Evolutionary conservation across 1,140 invertebrate genomes (phyloP).

Genomic region (Bactericera cockerelli): DNA sequence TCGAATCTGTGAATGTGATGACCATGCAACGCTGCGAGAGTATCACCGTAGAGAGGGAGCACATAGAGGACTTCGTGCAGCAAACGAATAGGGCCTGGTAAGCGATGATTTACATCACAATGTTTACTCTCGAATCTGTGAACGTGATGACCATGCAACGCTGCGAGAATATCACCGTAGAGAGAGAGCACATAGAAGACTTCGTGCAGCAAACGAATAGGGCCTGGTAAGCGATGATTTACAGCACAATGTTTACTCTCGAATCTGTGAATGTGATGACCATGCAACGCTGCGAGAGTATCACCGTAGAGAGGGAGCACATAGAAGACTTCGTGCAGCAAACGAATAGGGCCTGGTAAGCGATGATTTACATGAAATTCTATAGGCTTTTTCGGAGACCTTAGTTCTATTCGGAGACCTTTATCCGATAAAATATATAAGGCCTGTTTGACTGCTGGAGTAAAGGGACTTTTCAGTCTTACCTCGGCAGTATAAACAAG

Average conservation of each 20-base stretch:
- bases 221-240: conserved; percentile 50
- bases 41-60: conserved; percentile 47
- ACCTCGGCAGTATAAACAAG: no score
- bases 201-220: conserved; percentile 53
- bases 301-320: conserved; percentile 49
- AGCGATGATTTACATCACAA: conserved; percentile 41
- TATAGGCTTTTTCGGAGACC: no score
- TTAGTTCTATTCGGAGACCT: no score
- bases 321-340: conserved; percentile 49
- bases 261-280: conserved; percentile 44
- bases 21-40: conserved; percentile 40
- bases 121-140: conserved; percentile 54
- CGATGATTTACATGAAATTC: no score
- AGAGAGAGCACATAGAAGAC: conserved; percentile 52
- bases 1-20: conserved; percentile 46
- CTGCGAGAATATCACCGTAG: conserved; percentile 42
- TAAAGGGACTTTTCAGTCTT: no score
- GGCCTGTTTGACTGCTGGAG: no score
- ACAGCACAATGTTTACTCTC: conserved; percentile 55
- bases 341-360: conserved; percentile 54
- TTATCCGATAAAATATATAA: no score
- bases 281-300: conserved; percentile 38
- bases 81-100: conserved; percentile 56
- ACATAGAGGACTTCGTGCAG: conserved; percentile 50
- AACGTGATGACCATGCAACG: conserved; percentile 33